Percentiles rank a stretch among this genome's conserved stretches.
Conservation (phyloP, 2,888 invertebrate species). For the Anarsia innoxiella region DNA sequence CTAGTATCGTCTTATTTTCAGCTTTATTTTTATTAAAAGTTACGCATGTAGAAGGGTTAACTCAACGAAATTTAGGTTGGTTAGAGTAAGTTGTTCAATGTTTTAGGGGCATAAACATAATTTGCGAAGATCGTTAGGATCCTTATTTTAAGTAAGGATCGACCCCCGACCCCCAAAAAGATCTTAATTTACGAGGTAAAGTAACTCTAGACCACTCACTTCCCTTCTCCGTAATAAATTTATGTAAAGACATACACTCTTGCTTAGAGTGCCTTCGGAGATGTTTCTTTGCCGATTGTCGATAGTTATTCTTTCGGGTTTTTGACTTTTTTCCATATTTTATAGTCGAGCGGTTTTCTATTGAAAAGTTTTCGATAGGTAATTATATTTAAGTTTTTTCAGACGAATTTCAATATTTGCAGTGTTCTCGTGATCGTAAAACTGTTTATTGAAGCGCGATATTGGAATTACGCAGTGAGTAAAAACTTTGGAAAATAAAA, state of each 20-base stretch:
- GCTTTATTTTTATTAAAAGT: no score
- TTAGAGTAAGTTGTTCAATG: no score
- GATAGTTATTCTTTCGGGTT: not conserved
- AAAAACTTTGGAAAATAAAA: no score
- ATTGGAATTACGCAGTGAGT: not conserved
- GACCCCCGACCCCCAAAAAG: not conserved
- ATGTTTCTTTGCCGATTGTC: not conserved
- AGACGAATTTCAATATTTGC: no score
- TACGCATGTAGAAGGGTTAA: no score
- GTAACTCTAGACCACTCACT: not conserved
- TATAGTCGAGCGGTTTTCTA: no score
- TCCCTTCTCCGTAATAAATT: not conserved
- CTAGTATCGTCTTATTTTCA: no score
- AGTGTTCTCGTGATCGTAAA: no score
- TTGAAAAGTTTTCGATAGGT: no score
- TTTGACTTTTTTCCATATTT: no score
- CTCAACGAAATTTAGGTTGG: no score
- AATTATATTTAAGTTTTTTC: no score
- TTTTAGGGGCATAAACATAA: not conserved
- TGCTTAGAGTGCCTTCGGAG: not conserved
- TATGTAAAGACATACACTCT: slow-evolving; percentile 1
- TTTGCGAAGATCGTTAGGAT: not conserved
- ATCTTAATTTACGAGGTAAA: slow-evolving; percentile 2
- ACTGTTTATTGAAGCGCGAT: not conserved
- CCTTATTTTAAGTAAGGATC: not conserved